These are phyloP conservation scores for Cyphomyrus plagiostoma DNA, from an alignment of 2,113 vertebrate species.

Conservation along the genomic window DNA sequence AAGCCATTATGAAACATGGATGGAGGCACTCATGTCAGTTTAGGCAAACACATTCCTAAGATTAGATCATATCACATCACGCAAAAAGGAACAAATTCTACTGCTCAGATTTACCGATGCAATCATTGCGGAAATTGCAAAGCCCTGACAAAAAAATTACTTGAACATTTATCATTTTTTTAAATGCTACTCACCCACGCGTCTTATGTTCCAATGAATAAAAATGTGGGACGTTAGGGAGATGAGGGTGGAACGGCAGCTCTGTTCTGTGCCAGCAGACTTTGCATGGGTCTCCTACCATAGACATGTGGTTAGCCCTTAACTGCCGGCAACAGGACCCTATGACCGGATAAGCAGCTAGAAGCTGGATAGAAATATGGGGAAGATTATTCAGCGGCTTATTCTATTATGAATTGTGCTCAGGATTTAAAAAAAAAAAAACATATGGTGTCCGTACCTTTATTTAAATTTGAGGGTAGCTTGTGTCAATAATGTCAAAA, in stretches of 20 bases:
- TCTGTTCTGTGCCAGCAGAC: not conserved
- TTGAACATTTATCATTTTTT: not conserved
- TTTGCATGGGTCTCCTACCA: not conserved
- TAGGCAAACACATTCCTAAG: not conserved
- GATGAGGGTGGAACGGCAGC: not conserved
- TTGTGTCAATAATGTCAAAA: not conserved
- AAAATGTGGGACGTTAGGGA: not conserved
- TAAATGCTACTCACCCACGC: not conserved
- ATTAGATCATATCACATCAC: not conserved
- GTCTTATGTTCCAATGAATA: not conserved
- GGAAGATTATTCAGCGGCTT: not conserved
- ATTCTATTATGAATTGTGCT: not conserved
- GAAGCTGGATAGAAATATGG: not conserved
- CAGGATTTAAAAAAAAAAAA: not conserved
- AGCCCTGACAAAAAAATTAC: not conserved
- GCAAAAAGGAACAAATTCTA: not conserved
- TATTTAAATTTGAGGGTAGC: not conserved
- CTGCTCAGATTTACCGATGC: not conserved
- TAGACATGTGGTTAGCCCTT: not conserved
- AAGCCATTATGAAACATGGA: not conserved
- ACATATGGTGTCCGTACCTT: not conserved
- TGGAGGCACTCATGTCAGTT: not conserved
- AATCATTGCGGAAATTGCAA: not conserved
- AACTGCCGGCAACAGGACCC: not conserved
- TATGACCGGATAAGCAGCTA: not conserved